Conservation (phyloP, 64 coral and sea anemone species). For the Montipora cactus region DNA sequence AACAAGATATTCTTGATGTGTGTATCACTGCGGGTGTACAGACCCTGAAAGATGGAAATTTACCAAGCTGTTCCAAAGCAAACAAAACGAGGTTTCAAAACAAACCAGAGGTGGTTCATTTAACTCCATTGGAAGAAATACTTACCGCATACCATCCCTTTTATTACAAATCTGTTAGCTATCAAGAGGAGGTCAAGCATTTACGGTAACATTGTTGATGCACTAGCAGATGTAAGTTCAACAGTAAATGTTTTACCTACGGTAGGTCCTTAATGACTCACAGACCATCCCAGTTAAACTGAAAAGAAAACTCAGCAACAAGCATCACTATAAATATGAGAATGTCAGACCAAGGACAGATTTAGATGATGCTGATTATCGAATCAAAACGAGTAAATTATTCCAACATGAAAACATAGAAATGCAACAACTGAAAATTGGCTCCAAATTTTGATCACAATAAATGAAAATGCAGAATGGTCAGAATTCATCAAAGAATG, state of each 20-base stretch:
- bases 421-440: conserved; percentile 8
- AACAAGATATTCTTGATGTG: conserved; percentile 34
- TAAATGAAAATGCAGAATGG: too few relatives aligned
- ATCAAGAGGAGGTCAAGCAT: conserved; percentile 28
- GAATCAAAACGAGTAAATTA: conserved; percentile 2
- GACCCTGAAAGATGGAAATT: neutral
- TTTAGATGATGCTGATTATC: too few relatives aligned
- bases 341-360: too few relatives aligned
- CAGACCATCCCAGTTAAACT: too few relatives aligned
- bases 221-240: too few relatives aligned
- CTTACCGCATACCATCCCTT: conserved; percentile 33
- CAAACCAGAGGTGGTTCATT: conserved; percentile 11
- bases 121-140: neutral
- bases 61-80: neutral
- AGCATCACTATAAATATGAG: too few relatives aligned
- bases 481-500: too few relatives aligned
- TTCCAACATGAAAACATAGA: conserved; percentile 32
- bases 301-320: too few relatives aligned
- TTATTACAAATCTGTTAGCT: conserved; percentile 47
- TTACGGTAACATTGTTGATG: too few relatives aligned
- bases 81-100: neutral
- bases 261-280: conserved; percentile 8
- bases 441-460: neutral
- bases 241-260: neutral
- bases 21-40: conserved; percentile 57